A percentile compares a stretch with the other conserved stretches of the same genome.
Conservation (phyloP, 2,113 vertebrate genomes). For the Alces alces region DNA sequence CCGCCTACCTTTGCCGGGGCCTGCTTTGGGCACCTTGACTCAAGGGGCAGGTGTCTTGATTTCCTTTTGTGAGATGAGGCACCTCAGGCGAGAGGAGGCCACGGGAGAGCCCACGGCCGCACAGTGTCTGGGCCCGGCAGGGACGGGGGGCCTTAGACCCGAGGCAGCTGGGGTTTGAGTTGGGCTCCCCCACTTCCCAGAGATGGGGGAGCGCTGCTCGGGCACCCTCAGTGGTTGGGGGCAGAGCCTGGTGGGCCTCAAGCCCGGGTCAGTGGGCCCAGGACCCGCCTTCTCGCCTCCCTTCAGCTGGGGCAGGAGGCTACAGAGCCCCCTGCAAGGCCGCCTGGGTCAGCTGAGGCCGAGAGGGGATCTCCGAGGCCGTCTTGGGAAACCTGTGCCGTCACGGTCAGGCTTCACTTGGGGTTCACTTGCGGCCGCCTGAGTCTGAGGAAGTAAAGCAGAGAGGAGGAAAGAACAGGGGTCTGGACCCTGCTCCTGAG, state of each 20-base stretch:
- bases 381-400: neutral
- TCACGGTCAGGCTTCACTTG: neutral
- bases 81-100: fast-evolving
- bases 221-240: neutral
- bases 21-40: neutral
- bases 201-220: neutral
- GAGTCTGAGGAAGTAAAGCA: neutral
- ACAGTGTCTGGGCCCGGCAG: fast-evolving
- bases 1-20: fast-evolving
- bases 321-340: too few species aligned
- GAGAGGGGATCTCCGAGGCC: neutral
- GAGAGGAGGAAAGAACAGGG: neutral
- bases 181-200: neutral
- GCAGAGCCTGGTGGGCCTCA: neutral
- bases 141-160: neutral
- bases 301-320: neutral
- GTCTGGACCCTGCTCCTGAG: neutral
- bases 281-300: fast-evolving
- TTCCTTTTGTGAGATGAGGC: neutral
- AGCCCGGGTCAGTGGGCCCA: neutral
- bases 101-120: fast-evolving
- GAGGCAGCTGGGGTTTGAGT: neutral
- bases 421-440: neutral
- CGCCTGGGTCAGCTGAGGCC: neutral
- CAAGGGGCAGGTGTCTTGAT: neutral